A percentile compares a stretch with the other conserved stretches of the same genome.
Evolutionary conservation across 2,888 invertebrate species (phyloP).

Genomic region (Molorchus minor): DNA sequence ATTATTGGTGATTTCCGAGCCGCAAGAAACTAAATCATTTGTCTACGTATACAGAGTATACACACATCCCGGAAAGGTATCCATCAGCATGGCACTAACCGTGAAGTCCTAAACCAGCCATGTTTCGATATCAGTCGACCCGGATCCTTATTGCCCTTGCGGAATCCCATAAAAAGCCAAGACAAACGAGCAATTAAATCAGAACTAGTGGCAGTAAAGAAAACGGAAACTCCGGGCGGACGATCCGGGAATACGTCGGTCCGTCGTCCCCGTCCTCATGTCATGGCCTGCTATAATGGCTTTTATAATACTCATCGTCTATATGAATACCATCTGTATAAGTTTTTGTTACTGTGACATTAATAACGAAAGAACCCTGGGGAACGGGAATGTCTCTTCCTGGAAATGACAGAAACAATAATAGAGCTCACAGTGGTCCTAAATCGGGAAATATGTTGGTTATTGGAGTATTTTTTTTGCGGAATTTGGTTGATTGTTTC

Average conservation of each 20-base stretch:
- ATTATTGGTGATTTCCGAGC: background rate
- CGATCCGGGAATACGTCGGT: slow-evolving; percentile 20
- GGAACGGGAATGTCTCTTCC: slow-evolving; percentile 36
- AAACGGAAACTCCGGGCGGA: slow-evolving; percentile 46
- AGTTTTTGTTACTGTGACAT: slow-evolving; percentile 47
- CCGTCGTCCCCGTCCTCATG: slow-evolving; percentile 51
- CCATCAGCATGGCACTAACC: slow-evolving; percentile 30
- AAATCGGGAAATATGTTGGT: too few relatives aligned
- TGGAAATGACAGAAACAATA: slow-evolving; percentile 57
- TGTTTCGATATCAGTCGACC: slow-evolving; percentile 2
- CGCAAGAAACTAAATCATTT: background rate
- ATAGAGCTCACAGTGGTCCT: slow-evolving; percentile 56
- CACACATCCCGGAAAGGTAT: slow-evolving; percentile 20
- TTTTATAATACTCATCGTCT: slow-evolving; percentile 45
- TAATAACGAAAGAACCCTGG: slow-evolving; percentile 51
- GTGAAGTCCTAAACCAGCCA: background rate
- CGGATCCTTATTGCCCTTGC: slow-evolving; percentile 44
- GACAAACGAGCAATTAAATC: slow-evolving; percentile 61
- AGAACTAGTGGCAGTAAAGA: slow-evolving; percentile 53
- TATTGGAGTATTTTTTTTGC: too few relatives aligned
- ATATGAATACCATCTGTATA: slow-evolving; percentile 47
- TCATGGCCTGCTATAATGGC: slow-evolving; percentile 52
- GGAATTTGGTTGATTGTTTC: too few relatives aligned
- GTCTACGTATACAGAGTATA: too few relatives aligned
- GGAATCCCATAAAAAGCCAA: slow-evolving; percentile 51